A percentile compares a stretch with the other conserved stretches of the same genome.
Conservation (phyloP, 2,113 vertebrate genomes). For the Rutilus rutilus region DNA sequence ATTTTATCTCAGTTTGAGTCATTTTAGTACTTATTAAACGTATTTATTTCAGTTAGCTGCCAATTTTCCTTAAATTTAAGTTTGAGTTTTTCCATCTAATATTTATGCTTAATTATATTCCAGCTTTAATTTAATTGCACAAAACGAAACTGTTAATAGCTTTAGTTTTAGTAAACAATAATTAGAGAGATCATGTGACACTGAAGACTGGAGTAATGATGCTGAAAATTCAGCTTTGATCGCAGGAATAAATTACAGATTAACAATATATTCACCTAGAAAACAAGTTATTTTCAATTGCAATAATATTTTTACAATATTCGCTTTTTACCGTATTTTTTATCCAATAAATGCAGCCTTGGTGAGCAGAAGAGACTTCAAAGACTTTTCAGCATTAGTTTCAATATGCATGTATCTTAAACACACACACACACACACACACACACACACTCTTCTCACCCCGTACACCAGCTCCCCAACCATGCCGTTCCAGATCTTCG, state of each 20-base stretch:
- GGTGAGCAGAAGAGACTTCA: too few species aligned
- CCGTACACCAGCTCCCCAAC: conserved; percentile 99
- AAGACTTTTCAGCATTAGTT: too few species aligned
- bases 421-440: background rate
- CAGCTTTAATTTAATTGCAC: background rate
- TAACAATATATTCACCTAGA: too few species aligned
- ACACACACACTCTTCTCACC: conserved; percentile 77
- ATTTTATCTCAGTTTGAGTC: background rate
- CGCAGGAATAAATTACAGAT: too few species aligned
- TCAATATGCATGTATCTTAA: background rate
- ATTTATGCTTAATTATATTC: background rate
- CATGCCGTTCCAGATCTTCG: conserved; percentile 99
- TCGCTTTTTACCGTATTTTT: too few species aligned
- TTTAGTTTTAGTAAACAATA: background rate
- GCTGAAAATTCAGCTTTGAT: too few species aligned
- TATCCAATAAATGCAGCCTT: too few species aligned
- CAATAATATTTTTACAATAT: too few species aligned
- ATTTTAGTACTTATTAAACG: background rate
- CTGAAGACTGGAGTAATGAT: too few species aligned
- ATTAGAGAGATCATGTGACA: too few species aligned
- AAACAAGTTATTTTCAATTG: too few species aligned
- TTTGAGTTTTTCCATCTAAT: background rate
- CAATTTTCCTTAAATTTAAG: background rate
- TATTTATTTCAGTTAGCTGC: background rate
- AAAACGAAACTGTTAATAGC: background rate